Base-by-base conservation (phyloP, 2,797 vertebrate species). In the Cyprinella venusta region DNA sequence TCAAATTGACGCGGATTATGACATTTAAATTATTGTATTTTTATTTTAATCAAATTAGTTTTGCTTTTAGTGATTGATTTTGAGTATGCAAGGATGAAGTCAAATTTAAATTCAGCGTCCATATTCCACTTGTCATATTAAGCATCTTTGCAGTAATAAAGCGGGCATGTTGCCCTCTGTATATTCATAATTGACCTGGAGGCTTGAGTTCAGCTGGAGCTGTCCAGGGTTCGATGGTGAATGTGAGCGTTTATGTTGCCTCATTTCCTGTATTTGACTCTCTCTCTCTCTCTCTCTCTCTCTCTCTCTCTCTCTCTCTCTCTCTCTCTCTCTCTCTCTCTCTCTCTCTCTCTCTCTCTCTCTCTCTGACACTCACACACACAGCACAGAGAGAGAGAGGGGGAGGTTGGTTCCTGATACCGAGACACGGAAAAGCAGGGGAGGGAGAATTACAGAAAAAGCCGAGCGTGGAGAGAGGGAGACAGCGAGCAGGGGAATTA, bases 341-440 rank as follows among this genome's bases (percentile, higher is more conserved):
- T 30, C 26, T 30, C 26, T 30, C 26, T 30, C 26, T 30, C 26
- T 30, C 26, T 30, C 26, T 30, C 26, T 30, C 26, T 30, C 26
- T 30, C 26, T 30, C 26, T 30, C 26, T 30, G 74, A 45, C 63
- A 78, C n/a, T n/a, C n/a, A n/a, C 61, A 54, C 59, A 85, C 69
- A 69, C 71, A 72, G 85, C 82, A 88, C 65, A 83, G 38, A 82
- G 61, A 84, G 64, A 86, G 81, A 79, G 85, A 85, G 87, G 89
- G 90, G 92, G 93, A 92, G 92, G 92, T 91, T 94, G 86, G 86
- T 85, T 90, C 92, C 91, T 93, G 94, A 94, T 94, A 94, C 91
- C 91, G 90, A 94, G 91, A 94, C 91, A 90, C 93, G 93, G 93
- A 94, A 94, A 90, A 93, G 92, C 90, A 93, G 91, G 93, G 93